Base-by-base conservation (phyloP, 2,888 invertebrate genomes). In the Oscheius sp. region DNA sequence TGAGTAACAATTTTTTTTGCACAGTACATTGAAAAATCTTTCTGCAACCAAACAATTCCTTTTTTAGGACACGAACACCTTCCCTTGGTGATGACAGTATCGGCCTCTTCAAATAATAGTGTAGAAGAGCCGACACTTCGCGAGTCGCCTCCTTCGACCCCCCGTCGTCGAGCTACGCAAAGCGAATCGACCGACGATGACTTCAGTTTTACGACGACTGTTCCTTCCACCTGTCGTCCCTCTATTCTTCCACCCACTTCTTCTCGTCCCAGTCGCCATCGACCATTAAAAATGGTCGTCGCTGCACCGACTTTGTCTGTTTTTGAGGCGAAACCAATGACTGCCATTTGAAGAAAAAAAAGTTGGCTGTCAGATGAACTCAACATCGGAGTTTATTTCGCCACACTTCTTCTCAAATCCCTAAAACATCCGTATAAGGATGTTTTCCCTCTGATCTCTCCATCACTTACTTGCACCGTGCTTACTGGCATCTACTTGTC, bases 231-330 rank as follows among this genome's bases (percentile, higher is more conserved):
- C 36, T 47, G 62, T 22, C 30, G 47, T 9, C 41, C 41, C 41
- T 51, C 54, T 17, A 30, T 32, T 9, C 26, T 50, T 14, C 12
- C 6, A 5, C 20, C 8, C 28, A 33, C n/a, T 12, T 9, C 62
- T 22, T 51, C 64, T 12, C 50, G 51, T 22, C 71, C 63, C 70
- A 71, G 67, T 72, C 70, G 76, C 2, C 76, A 76, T 45, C 69
- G 76, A 9, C 76, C 76, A 0, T 49, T 76, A 3, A 68, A 70
- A 64, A 69, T 76, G 44, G 63, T 57, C 9, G 57, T 51, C 6
- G 62, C 71, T n/a, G 69, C 69, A 14, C 62, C 75, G 6, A 32
- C 69, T 22, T 69, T 76, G 51, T 68, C 72, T 44, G 68, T 76
- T n/a, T 76, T 76, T 57, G 73, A 76, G 64, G 73, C 65, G 3